Conservation (phyloP, 2,797 vertebrate species). For the Cyclura pinguis region DNA sequence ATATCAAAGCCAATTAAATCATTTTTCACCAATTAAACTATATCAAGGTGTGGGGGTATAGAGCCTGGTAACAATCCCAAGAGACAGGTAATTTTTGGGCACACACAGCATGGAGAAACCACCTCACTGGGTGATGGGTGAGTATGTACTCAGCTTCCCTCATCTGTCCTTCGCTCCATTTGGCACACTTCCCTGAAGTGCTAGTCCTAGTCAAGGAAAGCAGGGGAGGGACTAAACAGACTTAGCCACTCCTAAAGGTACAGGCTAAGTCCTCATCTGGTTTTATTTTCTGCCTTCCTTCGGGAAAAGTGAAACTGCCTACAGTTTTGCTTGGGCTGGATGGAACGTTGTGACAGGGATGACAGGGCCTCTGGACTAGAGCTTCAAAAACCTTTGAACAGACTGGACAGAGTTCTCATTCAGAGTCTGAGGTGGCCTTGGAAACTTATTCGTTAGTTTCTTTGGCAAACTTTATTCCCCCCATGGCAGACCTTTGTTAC, state of each 20-base stretch:
- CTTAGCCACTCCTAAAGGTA: not conserved
- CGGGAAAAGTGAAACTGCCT: not conserved
- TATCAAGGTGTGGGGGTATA: too few relatives aligned
- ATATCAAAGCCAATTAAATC: too few relatives aligned
- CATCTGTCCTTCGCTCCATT: not conserved
- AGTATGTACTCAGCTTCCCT: not conserved
- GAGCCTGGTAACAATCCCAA: not conserved
- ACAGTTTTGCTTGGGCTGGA: not conserved
- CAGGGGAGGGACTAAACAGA: not conserved
- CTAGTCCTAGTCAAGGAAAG: not conserved
- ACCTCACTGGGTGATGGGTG: not conserved
- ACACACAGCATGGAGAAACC: not conserved
- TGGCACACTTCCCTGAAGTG: not conserved
- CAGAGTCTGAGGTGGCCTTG: not conserved
- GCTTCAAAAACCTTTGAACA: not conserved
- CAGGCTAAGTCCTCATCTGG: not conserved
- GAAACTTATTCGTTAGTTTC: not conserved
- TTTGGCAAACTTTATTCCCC: conserved; percentile 1
- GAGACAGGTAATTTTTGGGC: not conserved
- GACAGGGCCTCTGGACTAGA: not conserved
- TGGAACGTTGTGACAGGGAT: not conserved
- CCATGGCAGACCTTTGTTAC: conserved; percentile 44
- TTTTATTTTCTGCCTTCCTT: not conserved
- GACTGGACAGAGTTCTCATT: conserved; percentile 16
- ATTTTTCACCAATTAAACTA: too few relatives aligned